These are phyloP conservation scores for Chionis minor DNA, from an alignment of 2,113 vertebrate genomes.

Conservation along the genomic window DNA sequence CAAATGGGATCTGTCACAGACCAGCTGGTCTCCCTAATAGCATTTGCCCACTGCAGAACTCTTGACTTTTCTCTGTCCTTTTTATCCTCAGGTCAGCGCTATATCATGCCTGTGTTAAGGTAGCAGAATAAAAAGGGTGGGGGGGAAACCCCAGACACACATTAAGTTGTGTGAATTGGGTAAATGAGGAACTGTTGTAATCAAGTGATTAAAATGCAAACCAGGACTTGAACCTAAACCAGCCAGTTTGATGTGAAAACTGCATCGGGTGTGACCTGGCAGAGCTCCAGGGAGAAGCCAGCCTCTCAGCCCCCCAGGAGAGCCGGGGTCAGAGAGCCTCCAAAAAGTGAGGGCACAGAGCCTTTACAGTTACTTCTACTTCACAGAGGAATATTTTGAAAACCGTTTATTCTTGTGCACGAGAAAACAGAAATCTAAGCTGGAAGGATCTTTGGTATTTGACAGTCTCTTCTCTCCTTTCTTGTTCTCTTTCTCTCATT, in stretches of 20 bases:
- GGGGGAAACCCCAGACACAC: not conserved
- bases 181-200: not conserved
- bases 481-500: not conserved
- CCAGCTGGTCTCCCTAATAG: not conserved
- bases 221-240: not conserved
- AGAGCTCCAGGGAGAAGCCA: not conserved
- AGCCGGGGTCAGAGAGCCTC: not conserved
- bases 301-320: not conserved
- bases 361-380: not conserved
- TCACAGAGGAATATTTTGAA: not conserved
- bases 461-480: not conserved
- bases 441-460: not conserved
- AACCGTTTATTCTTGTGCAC: not conserved
- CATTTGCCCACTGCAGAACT: not conserved
- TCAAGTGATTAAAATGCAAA: not conserved
- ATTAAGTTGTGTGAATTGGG: not conserved
- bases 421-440: not conserved
- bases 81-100: not conserved
- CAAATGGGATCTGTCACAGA: rapidly evolving
- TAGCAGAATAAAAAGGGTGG: not conserved
- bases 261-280: not conserved
- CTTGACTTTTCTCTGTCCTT: not conserved
- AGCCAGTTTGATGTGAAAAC: not conserved
- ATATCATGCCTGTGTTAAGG: rapidly evolving
- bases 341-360: not conserved